Base-by-base conservation (phyloP, 2,888 invertebrate species). In the Drosophila neotestacea region DNA sequence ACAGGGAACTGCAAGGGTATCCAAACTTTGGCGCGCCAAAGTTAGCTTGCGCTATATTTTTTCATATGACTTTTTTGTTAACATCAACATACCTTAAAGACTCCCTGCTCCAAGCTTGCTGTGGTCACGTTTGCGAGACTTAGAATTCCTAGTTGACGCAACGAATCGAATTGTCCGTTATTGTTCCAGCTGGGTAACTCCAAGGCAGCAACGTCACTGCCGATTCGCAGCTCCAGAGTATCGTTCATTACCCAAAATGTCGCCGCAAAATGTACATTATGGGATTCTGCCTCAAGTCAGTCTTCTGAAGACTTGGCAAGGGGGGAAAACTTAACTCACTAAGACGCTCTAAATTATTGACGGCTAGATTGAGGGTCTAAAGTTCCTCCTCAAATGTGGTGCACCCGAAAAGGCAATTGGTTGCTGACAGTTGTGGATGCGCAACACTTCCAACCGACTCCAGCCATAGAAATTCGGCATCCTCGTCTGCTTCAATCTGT, bases 181-280 rank as follows among this genome's bases (percentile, higher is more conserved):
- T n/a, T n/a, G 38, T 93, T 93, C 81, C 93, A 89, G 27, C 61
- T 77, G 38, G 56, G 78, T 36, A 95, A 85, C 73, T 94, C 93
- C 6, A 95, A 81, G 22, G 93, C 92, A 6, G 93, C 93, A 51
- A 93, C 92, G n/a, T 93, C 90, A 38, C 94, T 94, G 42, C 95
- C 95, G 66, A 95, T 91, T 73, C 93, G 93, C 69, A 96, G 91
- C 4, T 93, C 93, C 70, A 93, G 92, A 0, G 95, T 95, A 7
- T 94, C 94, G 85, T 95, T 96, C 94, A 95, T 94, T 10, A 95
- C 94, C 91, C 95, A 95, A 89, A 95, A 96, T 13, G 95, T 95
- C 62, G 94, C 94, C 22, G 95, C 82, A 95, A 94, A 68, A 96
- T 93, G 7, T 94, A 93, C 64, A 93, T 94, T 47, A 95, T 93